These are phyloP conservation scores for Conger conger DNA, from an alignment of 2,113 vertebrate genomes.

Conservation along the genomic window DNA sequence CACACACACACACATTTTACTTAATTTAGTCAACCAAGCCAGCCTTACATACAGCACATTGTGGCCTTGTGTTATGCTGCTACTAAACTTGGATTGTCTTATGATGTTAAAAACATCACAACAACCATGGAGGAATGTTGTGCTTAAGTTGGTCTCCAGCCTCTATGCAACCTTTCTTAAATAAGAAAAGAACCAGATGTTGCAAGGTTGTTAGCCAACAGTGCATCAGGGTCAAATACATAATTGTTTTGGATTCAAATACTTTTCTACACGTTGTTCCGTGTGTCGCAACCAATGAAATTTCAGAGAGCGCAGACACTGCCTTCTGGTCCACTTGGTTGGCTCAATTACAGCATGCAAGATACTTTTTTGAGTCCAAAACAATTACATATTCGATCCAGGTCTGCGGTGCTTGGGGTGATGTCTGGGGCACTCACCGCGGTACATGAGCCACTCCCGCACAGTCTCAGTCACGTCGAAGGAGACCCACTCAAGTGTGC, in stretches of 20 bases:
- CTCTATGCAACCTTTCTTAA: not conserved
- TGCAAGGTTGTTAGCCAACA: not conserved
- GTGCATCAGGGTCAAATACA: too few species aligned
- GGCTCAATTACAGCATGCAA: too few species aligned
- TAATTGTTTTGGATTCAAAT: too few species aligned
- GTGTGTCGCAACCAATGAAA: too few species aligned
- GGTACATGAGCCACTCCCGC: conserved; percentile 83
- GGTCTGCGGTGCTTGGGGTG: too few species aligned
- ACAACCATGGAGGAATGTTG: not conserved
- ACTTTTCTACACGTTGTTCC: too few species aligned
- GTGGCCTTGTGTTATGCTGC: not conserved
- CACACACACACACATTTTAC: too few species aligned
- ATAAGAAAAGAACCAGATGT: not conserved
- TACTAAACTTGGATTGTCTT: not conserved
- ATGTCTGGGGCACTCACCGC: conserved; percentile 67
- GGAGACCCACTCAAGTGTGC: conserved; percentile 83
- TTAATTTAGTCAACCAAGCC: too few species aligned
- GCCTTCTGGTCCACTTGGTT: too few species aligned
- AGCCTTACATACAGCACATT: not conserved
- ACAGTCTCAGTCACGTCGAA: conserved; percentile 91
- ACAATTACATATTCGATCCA: too few species aligned
- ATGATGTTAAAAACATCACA: not conserved
- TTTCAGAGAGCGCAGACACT: too few species aligned
- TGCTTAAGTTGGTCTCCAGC: not conserved
- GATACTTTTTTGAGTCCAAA: too few species aligned